Evolutionary conservation across 2,113 vertebrate species (phyloP), one percentile per base, ranked within the genome.

Genomic region (Ictalurus punctatus): DNA sequence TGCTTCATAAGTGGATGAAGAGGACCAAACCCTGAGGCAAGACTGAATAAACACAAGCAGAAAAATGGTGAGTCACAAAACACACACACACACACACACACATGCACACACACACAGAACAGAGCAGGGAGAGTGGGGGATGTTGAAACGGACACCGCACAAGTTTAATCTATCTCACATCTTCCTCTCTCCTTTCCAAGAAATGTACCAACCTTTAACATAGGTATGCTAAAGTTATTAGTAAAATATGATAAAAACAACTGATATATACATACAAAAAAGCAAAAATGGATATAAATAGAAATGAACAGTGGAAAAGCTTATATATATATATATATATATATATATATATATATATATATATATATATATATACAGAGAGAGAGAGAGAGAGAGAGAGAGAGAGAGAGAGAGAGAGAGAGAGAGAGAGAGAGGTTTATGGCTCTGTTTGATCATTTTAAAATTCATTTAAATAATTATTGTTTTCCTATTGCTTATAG

Each of bases 11-110:
- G 37, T 23, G 81, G 54, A 73, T 74, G 7, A 61, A 59, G n/a
- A 73, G 52, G 19, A 76, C 67, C 67, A 44, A 10, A n/a, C 81
- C 87, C 67, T 13, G 67, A 58, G 67, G 65, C 52, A 3, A 56
- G 78, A 67, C 21, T 61, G 69, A 74, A 59, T 76, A 84, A 63
- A 37, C 56, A 34, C 65, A 88, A 76, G 54, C n/a, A 59, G 23
- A 73, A 73, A 83, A 73, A 27, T 69, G 21, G 61, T 81, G 78
- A 58, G 79, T 82, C 61, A 87, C 81, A 81, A 71, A 37, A 59
- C 8, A 71, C 25, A 52, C 8, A 40, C 44, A 63, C 63, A 48
- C 4, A 48, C 44, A 48, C 44, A 48, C 48, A 48, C 48, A 48
- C 7, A 9, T 8, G 9, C 48, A 48, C 48, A 52, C 48, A 52